Base-by-base conservation (phyloP, 2,113 vertebrate genomes). In the Nanorana parkeri region DNA sequence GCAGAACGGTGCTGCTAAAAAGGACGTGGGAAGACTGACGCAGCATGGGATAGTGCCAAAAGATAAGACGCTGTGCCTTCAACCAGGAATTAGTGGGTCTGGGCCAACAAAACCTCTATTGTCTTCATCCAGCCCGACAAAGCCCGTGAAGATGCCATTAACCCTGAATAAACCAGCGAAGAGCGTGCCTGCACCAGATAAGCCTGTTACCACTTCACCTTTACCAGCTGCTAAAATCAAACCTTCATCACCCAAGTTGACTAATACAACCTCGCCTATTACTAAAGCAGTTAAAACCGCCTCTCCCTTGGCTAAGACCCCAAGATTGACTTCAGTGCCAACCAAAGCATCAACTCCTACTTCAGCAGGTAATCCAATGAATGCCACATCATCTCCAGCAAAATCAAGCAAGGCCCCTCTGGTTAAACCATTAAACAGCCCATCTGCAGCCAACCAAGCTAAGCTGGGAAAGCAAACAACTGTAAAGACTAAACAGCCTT, bases 1-100 rank as follows among this genome's bases (percentile, higher is more conserved):
- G 76, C 29, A n/a, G 15, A 83, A 52, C 29, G 80, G 71, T 68
- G 29, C 17, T 29, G 52, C 10, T 23, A 76, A 67, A 54, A 83
- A 23, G 28, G 72, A 68, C 26, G 63, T 21, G 17, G 60, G 56
- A 11, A 56, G 16, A 51, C 19, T 21, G n/a, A 19, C 54, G 16
- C 58, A 36, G 28, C 10, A 72, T 63, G 47, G 24, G 52, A 32
- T 23, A 32, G n/a, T 68, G 66, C 29, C 72, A 76, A 67, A 52
- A 65, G 80, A 58, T 20, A 75, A 83, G 60, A 47, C 54, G 23
- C 24, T n/a, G 47, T n/a, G 63, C 52, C 71, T 24, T 26, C 63
- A 29, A 21, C 64, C 29, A 54, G 63, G 66, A 41, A 41, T n/a
- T 8, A 60, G 5, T 47, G 5, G n/a, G 19, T 60, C 71, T 28